These are phyloP conservation scores for Nomada goodeniana DNA, from an alignment of 2,888 invertebrate genomes.

Conservation along the genomic window DNA sequence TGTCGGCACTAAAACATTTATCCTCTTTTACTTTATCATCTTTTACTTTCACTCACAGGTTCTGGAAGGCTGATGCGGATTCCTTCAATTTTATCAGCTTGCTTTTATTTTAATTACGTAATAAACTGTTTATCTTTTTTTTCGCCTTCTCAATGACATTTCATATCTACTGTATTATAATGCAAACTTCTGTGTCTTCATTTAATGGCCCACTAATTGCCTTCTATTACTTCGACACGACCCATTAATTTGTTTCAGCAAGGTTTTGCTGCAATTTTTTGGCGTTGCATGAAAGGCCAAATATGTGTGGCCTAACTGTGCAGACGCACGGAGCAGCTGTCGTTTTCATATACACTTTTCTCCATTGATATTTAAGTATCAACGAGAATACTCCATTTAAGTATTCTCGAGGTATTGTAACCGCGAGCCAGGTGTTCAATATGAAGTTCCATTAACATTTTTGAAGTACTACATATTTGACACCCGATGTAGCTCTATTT, in stretches of 20 bases:
- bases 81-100: slow-evolving; percentile 77
- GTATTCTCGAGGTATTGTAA: not conserved
- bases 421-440: too few species aligned
- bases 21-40: slow-evolving; percentile 55
- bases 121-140: slow-evolving; percentile 64
- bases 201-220: slow-evolving; percentile 72
- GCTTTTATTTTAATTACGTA: slow-evolving; percentile 75
- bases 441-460: too few species aligned
- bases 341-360: slow-evolving; percentile 17
- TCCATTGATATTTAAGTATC: not conserved
- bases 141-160: slow-evolving; percentile 48
- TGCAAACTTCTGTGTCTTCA: slow-evolving; percentile 61
- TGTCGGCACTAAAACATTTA: slow-evolving; percentile 62
- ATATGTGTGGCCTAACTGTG: slow-evolving; percentile 82
- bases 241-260: slow-evolving; percentile 82
- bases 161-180: slow-evolving; percentile 66
- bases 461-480: too few species aligned
- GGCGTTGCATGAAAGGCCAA: slow-evolving; percentile 82
- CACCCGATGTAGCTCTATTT: too few species aligned
- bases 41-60: slow-evolving; percentile 77
- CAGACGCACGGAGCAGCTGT: slow-evolving; percentile 84
- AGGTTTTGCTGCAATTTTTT: slow-evolving; percentile 82
- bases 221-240: slow-evolving; percentile 68
- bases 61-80: slow-evolving; percentile 81
- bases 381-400: not conserved